Evolutionary conservation across 1,140 invertebrate species (phyloP).

Genomic region (Nomia melanderi): DNA sequence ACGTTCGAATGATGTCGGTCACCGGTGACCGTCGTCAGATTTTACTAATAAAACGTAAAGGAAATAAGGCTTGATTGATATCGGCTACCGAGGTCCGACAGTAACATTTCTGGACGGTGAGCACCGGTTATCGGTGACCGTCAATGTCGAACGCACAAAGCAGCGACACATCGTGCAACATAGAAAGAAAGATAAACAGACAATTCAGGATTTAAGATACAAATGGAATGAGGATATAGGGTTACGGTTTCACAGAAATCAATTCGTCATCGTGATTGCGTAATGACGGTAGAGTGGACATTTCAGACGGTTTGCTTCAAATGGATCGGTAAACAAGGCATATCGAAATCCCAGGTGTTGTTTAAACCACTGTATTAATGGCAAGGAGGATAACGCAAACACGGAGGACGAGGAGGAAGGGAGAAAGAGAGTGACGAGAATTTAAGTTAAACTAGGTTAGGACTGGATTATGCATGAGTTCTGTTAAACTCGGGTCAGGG

Average conservation of each 20-base stretch:
- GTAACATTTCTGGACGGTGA: too few relatives aligned
- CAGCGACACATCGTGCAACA: too few relatives aligned
- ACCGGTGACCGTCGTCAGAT: too few relatives aligned
- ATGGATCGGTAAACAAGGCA: not conserved
- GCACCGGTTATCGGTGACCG: too few relatives aligned
- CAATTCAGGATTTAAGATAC: not conserved
- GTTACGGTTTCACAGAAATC: slow-evolving; percentile 30
- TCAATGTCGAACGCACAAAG: too few relatives aligned
- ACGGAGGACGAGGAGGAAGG: too few relatives aligned
- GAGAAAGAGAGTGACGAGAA: not conserved
- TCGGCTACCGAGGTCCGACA: too few relatives aligned
- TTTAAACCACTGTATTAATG: not conserved
- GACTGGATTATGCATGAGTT: not conserved
- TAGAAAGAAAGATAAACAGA: too few relatives aligned
- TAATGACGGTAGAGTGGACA: slow-evolving; percentile 9
- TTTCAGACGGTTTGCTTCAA: not conserved
- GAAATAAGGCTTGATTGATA: too few relatives aligned
- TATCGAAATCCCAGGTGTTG: not conserved
- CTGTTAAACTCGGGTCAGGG: not conserved
- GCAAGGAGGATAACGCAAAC: not conserved
- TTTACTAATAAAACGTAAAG: too few relatives aligned
- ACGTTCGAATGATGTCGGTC: too few relatives aligned
- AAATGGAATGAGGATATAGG: not conserved
- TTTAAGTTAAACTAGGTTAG: slow-evolving; percentile 1
- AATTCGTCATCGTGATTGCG: slow-evolving; percentile 44